Evolutionary conservation across 2,113 vertebrate species (phyloP).

Genomic region (Megaceryle maxima): DNA sequence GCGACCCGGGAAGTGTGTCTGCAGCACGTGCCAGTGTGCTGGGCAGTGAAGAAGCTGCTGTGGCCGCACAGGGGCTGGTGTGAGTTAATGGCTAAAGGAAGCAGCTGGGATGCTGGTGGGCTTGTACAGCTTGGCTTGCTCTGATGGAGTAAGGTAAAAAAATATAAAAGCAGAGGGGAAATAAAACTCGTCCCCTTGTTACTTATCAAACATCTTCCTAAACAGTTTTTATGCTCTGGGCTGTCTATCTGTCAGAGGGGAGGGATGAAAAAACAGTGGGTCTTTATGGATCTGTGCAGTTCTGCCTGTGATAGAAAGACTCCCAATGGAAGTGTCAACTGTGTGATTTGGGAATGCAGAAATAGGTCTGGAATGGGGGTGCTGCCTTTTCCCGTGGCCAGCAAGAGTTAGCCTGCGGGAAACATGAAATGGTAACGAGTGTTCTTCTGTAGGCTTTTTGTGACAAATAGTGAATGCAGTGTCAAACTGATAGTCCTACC

Average conservation of each 20-base stretch:
- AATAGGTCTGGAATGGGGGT: background rate
- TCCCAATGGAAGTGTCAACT: background rate
- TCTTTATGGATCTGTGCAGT: background rate
- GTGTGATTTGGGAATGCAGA: background rate
- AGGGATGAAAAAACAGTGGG: background rate
- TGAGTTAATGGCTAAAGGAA: background rate
- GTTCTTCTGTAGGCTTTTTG: background rate
- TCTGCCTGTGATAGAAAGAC: background rate
- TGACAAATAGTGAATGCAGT: background rate
- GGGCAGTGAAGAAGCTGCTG: fast-evolving
- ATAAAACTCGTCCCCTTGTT: background rate
- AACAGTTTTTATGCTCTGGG: background rate
- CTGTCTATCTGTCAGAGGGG: background rate
- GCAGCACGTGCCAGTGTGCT: fast-evolving
- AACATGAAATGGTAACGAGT: background rate
- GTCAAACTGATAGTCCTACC: background rate
- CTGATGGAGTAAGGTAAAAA: background rate
- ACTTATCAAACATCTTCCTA: background rate
- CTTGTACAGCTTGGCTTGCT: background rate
- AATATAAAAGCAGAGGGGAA: background rate
- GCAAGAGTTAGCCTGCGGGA: background rate
- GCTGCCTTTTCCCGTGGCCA: background rate
- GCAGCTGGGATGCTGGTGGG: background rate
- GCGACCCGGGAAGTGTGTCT: background rate
- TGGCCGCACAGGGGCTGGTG: background rate